Percentiles rank a stretch among this genome's conserved stretches.
Conservation (phyloP, 2,113 vertebrate species). For the Aptenodytes patagonicus region DNA sequence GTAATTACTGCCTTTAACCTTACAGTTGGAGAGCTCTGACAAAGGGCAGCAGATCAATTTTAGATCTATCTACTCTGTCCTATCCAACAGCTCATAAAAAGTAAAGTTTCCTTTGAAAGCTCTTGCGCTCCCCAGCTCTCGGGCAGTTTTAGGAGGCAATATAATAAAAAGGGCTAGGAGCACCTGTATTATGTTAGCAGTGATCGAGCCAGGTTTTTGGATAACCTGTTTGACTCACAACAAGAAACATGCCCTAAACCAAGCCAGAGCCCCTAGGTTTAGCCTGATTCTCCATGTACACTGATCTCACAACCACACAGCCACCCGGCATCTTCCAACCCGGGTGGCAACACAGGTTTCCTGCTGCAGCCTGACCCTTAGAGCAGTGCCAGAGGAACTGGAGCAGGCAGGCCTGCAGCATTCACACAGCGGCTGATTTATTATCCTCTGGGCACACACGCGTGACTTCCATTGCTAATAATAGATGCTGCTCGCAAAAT, state of each 20-base stretch:
- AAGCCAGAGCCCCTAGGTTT: background rate
- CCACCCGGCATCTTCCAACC: background rate
- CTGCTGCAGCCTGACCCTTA: background rate
- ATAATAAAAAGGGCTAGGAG: background rate
- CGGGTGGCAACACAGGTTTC: background rate
- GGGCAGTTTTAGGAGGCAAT: background rate
- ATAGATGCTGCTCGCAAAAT: background rate
- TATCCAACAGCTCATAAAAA: slow-evolving; percentile 35
- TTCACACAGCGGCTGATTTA: background rate
- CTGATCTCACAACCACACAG: background rate
- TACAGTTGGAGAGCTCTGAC: background rate
- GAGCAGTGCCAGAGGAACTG: background rate
- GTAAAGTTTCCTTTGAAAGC: background rate
- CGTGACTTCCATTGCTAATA: slow-evolving; percentile 1
- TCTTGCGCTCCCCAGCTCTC: background rate
- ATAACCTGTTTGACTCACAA: background rate
- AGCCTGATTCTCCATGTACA: background rate
- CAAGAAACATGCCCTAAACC: background rate
- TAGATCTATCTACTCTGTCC: background rate
- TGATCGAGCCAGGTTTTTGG: background rate
- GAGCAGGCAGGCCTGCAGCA: background rate
- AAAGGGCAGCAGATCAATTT: slow-evolving; percentile 22
- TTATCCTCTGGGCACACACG: background rate
- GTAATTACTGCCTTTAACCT: background rate
- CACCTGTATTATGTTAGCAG: slow-evolving; percentile 5